These are phyloP conservation scores for Bombus impatiens DNA, from an alignment of 1,140 invertebrate genomes.

Conservation along the genomic window DNA sequence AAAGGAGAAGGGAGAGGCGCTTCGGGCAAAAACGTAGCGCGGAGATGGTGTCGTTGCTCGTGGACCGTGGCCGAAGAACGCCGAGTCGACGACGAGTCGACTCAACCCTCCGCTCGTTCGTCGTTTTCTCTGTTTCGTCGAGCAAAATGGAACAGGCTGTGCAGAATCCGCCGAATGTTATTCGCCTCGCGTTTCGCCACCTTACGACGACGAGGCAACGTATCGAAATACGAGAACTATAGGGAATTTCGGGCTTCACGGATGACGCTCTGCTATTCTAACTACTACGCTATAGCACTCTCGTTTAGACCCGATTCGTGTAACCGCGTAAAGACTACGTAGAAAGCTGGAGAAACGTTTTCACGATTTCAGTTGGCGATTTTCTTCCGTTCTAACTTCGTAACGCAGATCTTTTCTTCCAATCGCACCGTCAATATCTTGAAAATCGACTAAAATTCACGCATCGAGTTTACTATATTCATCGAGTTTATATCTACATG, in stretches of 20 bases:
- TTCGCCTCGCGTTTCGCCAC: not conserved
- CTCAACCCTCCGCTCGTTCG: constrained; percentile 3
- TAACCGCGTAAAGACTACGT: not conserved
- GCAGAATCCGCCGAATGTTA: constrained; percentile 28
- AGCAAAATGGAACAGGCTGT: constrained; percentile 25
- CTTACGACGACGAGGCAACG: not conserved
- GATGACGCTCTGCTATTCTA: not conserved
- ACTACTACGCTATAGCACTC: not conserved
- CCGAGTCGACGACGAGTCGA: constrained; percentile 45
- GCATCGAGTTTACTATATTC: not conserved
- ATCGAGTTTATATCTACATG: too few species aligned
- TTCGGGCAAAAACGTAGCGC: constrained; percentile 65
- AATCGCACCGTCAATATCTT: not conserved
- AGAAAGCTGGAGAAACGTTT: not conserved
- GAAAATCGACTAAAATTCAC: not conserved
- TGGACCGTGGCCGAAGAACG: constrained; percentile 61
- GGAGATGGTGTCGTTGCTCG: constrained; percentile 66
- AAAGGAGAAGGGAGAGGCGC: constrained; percentile 29
- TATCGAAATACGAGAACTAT: constrained; percentile 1
- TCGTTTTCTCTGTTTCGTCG: constrained; percentile 31
- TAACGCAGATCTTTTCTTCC: not conserved
- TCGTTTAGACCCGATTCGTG: not conserved
- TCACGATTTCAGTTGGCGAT: not conserved
- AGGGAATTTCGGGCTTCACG: not conserved
- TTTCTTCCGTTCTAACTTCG: not conserved